Evolutionary conservation across 2,113 vertebrate species (phyloP).

Genomic region (Elanus axillaris): DNA sequence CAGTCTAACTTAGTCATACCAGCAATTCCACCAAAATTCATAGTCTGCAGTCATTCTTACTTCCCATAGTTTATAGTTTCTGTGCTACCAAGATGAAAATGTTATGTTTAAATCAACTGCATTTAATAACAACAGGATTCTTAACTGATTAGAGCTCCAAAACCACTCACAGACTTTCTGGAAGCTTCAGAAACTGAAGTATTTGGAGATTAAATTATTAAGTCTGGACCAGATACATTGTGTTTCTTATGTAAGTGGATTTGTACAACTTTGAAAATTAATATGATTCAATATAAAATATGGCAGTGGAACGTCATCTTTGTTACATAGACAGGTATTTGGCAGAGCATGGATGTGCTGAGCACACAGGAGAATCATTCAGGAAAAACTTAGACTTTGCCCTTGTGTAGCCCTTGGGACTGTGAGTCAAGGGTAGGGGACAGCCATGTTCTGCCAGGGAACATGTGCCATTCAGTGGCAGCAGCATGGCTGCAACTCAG

Average conservation of each 20-base stretch:
- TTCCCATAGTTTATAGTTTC: not conserved
- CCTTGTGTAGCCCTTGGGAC: not conserved
- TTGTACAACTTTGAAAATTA: not conserved
- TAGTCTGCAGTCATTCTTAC: not conserved
- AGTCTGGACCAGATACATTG: fast-evolving
- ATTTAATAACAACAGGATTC: not conserved
- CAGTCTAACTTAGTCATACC: not conserved
- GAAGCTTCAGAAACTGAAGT: not conserved
- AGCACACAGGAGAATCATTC: not conserved
- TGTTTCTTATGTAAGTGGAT: not conserved
- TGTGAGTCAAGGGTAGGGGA: not conserved
- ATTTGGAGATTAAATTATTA: not conserved
- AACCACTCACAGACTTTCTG: not conserved
- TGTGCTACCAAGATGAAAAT: not conserved
- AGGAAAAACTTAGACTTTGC: not conserved
- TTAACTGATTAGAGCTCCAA: not conserved
- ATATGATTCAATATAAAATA: not conserved
- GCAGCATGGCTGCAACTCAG: fast-evolving
- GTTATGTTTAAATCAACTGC: fast-evolving
- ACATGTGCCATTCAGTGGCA: fast-evolving
- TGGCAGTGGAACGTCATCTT: not conserved
- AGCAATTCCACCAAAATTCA: not conserved
- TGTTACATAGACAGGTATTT: fast-evolving
- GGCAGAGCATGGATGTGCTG: not conserved
- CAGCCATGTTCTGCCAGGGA: not conserved